phyloP scores from a whole-genome alignment of 2,113 vertebrate species.

The Nannospalax galili region DNA sequence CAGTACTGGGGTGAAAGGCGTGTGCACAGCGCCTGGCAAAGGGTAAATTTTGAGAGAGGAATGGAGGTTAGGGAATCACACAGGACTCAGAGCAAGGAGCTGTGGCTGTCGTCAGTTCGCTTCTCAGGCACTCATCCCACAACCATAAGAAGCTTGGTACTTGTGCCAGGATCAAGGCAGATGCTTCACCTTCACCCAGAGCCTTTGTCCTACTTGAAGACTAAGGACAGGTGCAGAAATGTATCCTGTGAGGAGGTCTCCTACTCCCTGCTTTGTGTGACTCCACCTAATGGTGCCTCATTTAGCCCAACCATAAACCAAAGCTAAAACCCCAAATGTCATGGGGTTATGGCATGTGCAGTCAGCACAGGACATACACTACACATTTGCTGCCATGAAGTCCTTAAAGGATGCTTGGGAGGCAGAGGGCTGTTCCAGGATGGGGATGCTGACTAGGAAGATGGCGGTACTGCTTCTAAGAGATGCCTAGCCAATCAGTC shows the following conservation, averaged over 20 bases:
- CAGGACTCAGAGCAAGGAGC: not conserved
- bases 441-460: not conserved
- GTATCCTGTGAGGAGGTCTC: not conserved
- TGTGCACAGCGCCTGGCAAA: too few species aligned
- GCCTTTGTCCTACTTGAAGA: not conserved
- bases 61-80: not conserved
- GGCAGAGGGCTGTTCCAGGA: not conserved
- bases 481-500: accelerated
- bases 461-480: not conserved
- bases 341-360: accelerated
- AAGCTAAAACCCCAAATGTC: not conserved
- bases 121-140: not conserved
- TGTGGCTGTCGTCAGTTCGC: not conserved
- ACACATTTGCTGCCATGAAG: not conserved
- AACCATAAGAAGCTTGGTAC: not conserved
- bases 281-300: not conserved
- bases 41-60: not conserved
- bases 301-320: not conserved
- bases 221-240: not conserved
- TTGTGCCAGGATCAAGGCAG: not conserved
- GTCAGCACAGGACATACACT: not conserved
- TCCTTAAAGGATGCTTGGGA: not conserved
- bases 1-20: too few species aligned
- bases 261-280: not conserved
- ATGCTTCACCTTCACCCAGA: not conserved